These are phyloP conservation scores for Myiozetetes cayanensis DNA, from an alignment of 2,113 vertebrate genomes.

Conservation along the genomic window DNA sequence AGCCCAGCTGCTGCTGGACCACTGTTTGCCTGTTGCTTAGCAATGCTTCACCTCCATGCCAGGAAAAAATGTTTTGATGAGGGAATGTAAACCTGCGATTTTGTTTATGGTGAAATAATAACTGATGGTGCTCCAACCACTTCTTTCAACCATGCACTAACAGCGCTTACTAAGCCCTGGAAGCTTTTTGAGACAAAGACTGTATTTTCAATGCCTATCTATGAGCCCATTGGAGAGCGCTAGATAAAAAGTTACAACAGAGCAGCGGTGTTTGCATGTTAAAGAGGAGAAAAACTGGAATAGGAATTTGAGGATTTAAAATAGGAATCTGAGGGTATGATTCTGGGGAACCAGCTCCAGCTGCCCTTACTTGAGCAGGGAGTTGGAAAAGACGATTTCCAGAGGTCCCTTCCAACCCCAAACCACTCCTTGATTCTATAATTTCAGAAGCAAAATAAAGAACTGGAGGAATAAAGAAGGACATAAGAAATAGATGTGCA, in stretches of 20 bases:
- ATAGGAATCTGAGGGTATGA: background rate
- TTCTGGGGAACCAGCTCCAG: background rate
- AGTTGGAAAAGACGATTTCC: background rate
- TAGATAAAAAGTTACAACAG: background rate
- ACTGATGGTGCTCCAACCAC: background rate
- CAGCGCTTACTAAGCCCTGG: background rate
- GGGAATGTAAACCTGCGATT: background rate
- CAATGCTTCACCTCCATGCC: background rate
- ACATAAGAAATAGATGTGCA: background rate
- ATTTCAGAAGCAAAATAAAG: background rate
- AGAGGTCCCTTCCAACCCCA: background rate
- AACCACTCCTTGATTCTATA: background rate
- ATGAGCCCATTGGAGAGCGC: background rate
- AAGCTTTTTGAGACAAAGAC: background rate
- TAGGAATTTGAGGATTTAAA: background rate
- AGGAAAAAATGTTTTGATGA: background rate
- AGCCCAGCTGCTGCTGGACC: slow-evolving; percentile 13
- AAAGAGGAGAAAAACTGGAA: background rate
- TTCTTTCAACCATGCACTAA: background rate
- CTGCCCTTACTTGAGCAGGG: background rate
- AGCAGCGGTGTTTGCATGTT: background rate
- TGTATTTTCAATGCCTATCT: background rate
- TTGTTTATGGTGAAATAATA: background rate
- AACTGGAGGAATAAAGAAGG: background rate
- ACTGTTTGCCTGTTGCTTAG: slow-evolving; percentile 20